phyloP scores from a whole-genome alignment of 2,888 invertebrate genomes.

The Xanthia icteritia region DNA sequence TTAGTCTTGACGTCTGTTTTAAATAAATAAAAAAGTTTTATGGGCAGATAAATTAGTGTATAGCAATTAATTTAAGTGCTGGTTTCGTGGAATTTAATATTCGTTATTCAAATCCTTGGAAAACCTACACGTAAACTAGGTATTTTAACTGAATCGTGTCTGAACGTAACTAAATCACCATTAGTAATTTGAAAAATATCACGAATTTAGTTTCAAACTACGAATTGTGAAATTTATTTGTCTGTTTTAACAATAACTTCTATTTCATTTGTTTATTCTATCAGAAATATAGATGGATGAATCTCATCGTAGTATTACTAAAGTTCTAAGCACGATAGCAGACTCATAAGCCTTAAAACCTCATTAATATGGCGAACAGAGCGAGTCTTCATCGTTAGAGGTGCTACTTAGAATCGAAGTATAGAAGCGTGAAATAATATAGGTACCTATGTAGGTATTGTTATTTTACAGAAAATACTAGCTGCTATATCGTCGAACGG shows the following conservation, averaged over 20 bases:
- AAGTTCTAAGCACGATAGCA: slow-evolving; percentile 17
- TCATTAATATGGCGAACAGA: slow-evolving; percentile 23
- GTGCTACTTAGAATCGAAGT: background rate
- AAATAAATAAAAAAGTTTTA: slow-evolving; percentile 7
- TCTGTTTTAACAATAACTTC: background rate
- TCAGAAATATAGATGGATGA: too few species aligned
- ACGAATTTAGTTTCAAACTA: background rate
- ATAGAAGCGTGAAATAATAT: slow-evolving; percentile 1
- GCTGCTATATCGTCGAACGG: too few species aligned
- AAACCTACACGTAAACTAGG: background rate
- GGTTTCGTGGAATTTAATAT: background rate
- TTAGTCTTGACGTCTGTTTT: slow-evolving; percentile 29
- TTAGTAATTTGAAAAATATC: slow-evolving; percentile 1
- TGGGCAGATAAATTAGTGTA: background rate
- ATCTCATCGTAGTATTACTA: background rate
- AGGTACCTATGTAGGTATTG: too few species aligned
- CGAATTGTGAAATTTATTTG: background rate
- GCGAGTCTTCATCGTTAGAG: background rate
- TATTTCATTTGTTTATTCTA: background rate
- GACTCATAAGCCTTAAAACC: background rate
- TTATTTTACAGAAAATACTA: background rate
- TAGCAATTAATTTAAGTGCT: slow-evolving; percentile 21
- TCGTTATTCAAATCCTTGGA: background rate
- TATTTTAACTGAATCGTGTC: slow-evolving; percentile 32
- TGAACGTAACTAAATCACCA: background rate